A percentile compares a stretch with the other conserved stretches of the same genome.
Evolutionary conservation across 37 sponge, comb jelly and placozoan genomes (phyloP).

Genomic region (Trichoplax adhaerens): DNA sequence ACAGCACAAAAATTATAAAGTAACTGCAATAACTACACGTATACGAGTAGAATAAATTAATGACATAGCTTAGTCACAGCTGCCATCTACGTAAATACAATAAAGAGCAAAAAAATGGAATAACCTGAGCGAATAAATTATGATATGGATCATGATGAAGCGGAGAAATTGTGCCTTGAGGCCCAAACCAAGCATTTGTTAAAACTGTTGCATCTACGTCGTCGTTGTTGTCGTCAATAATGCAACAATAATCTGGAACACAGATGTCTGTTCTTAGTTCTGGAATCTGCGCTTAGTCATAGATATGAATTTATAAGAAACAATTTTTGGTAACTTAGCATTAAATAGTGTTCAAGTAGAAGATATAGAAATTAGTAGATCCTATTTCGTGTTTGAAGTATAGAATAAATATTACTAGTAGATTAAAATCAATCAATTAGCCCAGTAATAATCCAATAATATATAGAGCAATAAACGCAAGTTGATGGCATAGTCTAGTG

Average conservation of each 20-base stretch:
- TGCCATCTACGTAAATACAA: background rate
- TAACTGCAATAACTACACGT: background rate
- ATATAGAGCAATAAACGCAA: too few relatives aligned
- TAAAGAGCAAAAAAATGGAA: background rate
- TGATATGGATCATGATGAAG: constrained; percentile 88
- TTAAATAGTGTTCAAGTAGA: too few relatives aligned
- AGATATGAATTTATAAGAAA: too few relatives aligned
- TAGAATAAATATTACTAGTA: too few relatives aligned
- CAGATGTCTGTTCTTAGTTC: constrained; percentile 57
- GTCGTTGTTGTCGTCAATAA: constrained; percentile 10
- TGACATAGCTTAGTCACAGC: background rate
- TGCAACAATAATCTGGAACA: constrained; percentile 71
- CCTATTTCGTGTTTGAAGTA: too few relatives aligned
- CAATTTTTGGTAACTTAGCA: too few relatives aligned
- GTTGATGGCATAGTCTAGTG: too few relatives aligned
- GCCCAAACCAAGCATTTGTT: constrained; percentile 92
- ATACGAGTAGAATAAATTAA: background rate
- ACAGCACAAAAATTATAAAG: background rate
- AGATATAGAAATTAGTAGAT: too few relatives aligned
- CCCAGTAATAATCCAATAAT: too few relatives aligned
- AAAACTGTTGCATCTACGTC: constrained; percentile 4
- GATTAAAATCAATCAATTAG: too few relatives aligned
- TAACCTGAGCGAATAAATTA: constrained; percentile 67
- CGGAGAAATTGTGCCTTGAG: constrained; percentile 87
- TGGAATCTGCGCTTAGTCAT: constrained; percentile 33